These are phyloP conservation scores for Rhinolophus ferrumequinum DNA, from an alignment of 2,113 vertebrate genomes.

Conservation along the genomic window DNA sequence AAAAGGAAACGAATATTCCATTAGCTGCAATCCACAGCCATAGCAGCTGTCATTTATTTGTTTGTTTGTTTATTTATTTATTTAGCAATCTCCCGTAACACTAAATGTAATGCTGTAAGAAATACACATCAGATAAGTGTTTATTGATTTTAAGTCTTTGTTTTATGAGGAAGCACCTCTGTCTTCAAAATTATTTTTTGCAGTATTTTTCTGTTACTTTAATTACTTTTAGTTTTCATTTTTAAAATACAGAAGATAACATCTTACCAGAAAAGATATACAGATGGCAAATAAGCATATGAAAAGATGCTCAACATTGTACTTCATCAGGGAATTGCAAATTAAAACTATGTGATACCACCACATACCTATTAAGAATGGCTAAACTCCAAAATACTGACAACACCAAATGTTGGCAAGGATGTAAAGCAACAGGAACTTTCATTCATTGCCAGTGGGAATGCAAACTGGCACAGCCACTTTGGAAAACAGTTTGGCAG, in stretches of 20 bases:
- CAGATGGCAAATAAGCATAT: not conserved
- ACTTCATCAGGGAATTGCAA: not conserved
- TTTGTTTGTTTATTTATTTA: too few relatives aligned
- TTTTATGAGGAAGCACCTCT: constrained; percentile 1
- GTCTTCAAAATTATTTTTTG: constrained; percentile 12
- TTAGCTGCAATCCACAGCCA: not conserved
- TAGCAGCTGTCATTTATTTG: not conserved
- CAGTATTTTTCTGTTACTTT: not conserved
- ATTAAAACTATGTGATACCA: not conserved
- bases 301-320: not conserved
- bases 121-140: not conserved
- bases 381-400: not conserved
- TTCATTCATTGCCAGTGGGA: not conserved
- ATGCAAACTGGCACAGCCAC: not conserved
- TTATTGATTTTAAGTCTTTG: constrained; percentile 7
- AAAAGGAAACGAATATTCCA: not conserved
- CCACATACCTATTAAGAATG: not conserved
- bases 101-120: not conserved
- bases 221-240: constrained; percentile 37
- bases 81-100: not conserved
- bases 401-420: not conserved
- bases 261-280: not conserved
- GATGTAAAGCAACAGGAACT: not conserved
- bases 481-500: not conserved
- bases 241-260: not conserved